These are phyloP conservation scores for Aethina tumida DNA, from an alignment of 1,140 invertebrate genomes.

Conservation along the genomic window DNA sequence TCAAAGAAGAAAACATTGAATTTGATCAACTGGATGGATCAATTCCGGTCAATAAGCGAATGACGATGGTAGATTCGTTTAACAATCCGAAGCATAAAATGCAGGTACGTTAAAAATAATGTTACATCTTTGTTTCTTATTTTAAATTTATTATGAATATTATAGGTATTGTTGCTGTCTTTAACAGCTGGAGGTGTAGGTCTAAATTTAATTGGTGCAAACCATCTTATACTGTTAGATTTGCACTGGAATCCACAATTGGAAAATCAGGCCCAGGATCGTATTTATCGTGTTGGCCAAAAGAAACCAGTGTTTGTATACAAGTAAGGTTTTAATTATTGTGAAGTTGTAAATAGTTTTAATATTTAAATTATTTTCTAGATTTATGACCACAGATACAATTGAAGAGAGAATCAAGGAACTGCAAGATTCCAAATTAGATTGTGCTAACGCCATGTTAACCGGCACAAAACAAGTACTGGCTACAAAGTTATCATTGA, in stretches of 20 bases:
- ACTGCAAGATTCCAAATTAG: conserved; percentile 70
- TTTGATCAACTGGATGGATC: conserved; percentile 57
- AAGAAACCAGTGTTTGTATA: conserved; percentile 71
- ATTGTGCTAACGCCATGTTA: conserved; percentile 67
- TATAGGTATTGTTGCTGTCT: conserved; percentile 66
- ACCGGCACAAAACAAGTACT: conserved; percentile 48
- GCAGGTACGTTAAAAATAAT: conserved; percentile 36
- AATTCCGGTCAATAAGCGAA: conserved; percentile 50
- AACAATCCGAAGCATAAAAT: conserved; percentile 49
- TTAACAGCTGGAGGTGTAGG: conserved; percentile 85
- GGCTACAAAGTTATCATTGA: conserved; percentile 57
- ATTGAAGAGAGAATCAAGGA: conserved; percentile 74
- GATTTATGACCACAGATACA: conserved; percentile 72
- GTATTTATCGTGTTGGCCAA: conserved; percentile 86
- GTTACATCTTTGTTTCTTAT: conserved; percentile 1
- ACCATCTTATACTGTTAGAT: conserved; percentile 82
- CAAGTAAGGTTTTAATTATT: conserved; percentile 46
- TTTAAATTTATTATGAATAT: neutral
- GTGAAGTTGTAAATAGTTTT: too few relatives aligned
- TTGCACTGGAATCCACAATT: conserved; percentile 94
- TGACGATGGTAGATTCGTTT: conserved; percentile 57
- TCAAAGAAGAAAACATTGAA: conserved; percentile 42
- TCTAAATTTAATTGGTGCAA: conserved; percentile 80
- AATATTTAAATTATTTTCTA: conserved; percentile 35
- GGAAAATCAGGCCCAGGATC: conserved; percentile 83